Conservation (phyloP, 2,888 invertebrate genomes). For the Caenorhabditis plicata region DNA sequence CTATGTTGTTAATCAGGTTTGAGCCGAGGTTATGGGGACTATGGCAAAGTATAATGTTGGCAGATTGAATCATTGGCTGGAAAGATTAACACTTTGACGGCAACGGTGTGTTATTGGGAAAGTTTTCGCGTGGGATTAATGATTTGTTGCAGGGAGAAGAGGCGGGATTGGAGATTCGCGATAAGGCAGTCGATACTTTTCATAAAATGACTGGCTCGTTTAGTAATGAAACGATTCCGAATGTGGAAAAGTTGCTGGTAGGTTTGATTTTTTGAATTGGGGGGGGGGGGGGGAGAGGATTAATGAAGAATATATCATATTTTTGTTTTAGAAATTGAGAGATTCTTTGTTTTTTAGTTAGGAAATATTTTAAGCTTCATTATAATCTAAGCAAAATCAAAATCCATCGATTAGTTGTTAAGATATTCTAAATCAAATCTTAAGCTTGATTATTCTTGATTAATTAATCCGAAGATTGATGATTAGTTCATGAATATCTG, state of each 20-base stretch:
- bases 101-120: constrained; percentile 15
- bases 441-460: too few relatives aligned
- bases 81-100: constrained; percentile 18
- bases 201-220: constrained; percentile 26
- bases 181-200: constrained; percentile 30
- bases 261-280: too few relatives aligned
- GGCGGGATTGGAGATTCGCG: constrained; percentile 32
- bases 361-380: too few relatives aligned
- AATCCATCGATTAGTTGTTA: too few relatives aligned
- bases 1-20: constrained; percentile 46
- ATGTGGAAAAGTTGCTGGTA: constrained; percentile 33
- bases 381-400: too few relatives aligned
- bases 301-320: too few relatives aligned
- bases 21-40: not conserved
- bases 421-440: too few relatives aligned
- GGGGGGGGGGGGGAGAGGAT: too few relatives aligned
- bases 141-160: constrained; percentile 25
- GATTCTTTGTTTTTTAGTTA: too few relatives aligned
- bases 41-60: not conserved
- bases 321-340: too few relatives aligned
- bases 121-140: not conserved
- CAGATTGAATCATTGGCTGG: constrained; percentile 12
- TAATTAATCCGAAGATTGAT: too few relatives aligned
- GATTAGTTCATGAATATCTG: too few relatives aligned
- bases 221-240: constrained; percentile 32